These are phyloP conservation scores for Dallia pectoralis DNA, from an alignment of 2,797 vertebrate genomes.

Conservation along the genomic window DNA sequence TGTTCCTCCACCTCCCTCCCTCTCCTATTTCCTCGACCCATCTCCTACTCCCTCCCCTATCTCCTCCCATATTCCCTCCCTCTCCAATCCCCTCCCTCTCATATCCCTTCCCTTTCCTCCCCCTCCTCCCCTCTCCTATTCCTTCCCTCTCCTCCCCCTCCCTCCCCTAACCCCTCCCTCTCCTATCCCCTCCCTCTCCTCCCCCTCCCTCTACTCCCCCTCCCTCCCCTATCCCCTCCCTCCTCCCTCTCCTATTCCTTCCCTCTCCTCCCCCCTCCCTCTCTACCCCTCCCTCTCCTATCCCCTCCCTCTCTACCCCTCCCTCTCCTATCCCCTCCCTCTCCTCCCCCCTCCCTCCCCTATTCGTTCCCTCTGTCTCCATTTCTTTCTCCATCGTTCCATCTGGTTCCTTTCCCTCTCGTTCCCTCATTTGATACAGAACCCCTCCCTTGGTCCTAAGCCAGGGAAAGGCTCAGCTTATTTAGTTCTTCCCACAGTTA, in stretches of 20 bases:
- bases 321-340: background rate
- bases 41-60: no score
- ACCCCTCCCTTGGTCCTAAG: background rate
- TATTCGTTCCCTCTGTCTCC: background rate
- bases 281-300: background rate
- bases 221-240: no score
- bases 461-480: background rate
- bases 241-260: background rate
- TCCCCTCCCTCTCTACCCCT: background rate
- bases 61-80: no score
- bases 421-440: background rate
- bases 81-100: no score
- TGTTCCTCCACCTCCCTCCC: no score
- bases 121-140: background rate
- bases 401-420: conserved; percentile 12
- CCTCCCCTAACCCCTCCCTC: background rate
- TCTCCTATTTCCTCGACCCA: no score
- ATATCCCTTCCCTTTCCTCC: background rate
- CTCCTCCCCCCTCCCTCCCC: background rate
- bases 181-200: background rate
- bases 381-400: conserved; percentile 1
- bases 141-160: background rate
- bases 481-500: conserved; percentile 13
- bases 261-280: background rate
- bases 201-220: background rate